Evolutionary conservation across 2,888 invertebrate genomes (phyloP).

Genomic region (Xestia c-nigrum): DNA sequence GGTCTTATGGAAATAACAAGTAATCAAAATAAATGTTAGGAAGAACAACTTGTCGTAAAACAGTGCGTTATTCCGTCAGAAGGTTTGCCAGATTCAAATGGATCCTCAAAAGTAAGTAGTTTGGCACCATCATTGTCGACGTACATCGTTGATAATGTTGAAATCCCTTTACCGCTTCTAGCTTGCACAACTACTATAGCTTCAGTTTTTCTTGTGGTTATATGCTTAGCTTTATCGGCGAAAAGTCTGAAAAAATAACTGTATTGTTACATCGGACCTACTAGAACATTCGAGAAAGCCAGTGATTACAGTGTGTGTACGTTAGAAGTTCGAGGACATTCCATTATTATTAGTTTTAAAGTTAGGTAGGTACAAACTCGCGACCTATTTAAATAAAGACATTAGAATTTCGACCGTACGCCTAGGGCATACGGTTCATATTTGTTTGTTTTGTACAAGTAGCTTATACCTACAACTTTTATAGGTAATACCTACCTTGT

Average conservation of each 20-base stretch:
- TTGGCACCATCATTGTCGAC: conserved; percentile 2
- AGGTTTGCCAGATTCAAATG: background rate
- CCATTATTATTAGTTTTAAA: too few relatives aligned
- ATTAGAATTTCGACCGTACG: too few relatives aligned
- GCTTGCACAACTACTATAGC: background rate
- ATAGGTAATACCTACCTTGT: too few relatives aligned
- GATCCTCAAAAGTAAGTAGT: conserved; percentile 2
- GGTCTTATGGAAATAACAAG: conserved; percentile 45
- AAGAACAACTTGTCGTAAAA: conserved; percentile 50
- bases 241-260: conserved; percentile 33
- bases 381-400: too few relatives aligned
- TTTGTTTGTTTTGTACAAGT: too few relatives aligned
- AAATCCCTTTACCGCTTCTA: background rate
- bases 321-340: too few relatives aligned
- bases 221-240: background rate
- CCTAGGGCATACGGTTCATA: too few relatives aligned
- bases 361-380: too few relatives aligned
- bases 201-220: background rate
- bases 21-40: conserved; percentile 40
- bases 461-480: too few relatives aligned
- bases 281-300: too few relatives aligned
- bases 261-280: too few relatives aligned
- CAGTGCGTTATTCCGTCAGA: conserved; percentile 12
- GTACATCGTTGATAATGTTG: conserved; percentile 13
- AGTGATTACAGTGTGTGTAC: too few relatives aligned